A percentile compares a stretch with the other conserved stretches of the same genome.
Conservation (phyloP, 2,888 invertebrate species). For the Itoplectis maculator region DNA sequence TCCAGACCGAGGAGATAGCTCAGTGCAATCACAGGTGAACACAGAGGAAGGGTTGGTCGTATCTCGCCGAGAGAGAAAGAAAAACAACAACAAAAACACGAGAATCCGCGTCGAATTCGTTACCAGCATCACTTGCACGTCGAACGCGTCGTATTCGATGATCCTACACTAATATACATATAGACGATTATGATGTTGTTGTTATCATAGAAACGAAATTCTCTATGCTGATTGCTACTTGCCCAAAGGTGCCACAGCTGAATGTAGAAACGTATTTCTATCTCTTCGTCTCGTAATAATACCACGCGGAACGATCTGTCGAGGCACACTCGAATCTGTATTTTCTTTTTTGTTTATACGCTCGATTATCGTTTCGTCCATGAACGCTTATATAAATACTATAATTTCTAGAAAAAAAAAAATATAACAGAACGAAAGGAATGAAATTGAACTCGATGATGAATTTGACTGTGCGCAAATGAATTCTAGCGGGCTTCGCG, state of each 20-base stretch:
- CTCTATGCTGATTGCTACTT: conserved; percentile 69
- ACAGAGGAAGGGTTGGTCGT: conserved; percentile 52
- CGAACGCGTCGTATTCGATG: conserved; percentile 45
- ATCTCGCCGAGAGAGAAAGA: conserved; percentile 29
- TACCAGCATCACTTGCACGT: conserved; percentile 60
- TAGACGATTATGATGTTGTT: conserved; percentile 54
- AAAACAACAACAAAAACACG: conserved; percentile 10
- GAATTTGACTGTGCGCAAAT: conserved; percentile 61
- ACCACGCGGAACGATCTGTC: conserved; percentile 32
- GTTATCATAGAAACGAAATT: conserved; percentile 52
- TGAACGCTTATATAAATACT: conserved; percentile 60
- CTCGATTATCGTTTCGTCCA: conserved; percentile 58
- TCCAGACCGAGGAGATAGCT: conserved; percentile 73
- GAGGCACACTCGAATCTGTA: conserved; percentile 19
- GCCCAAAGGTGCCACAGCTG: conserved; percentile 71
- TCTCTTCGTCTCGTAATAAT: conserved; percentile 34
- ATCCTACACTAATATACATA: conserved; percentile 49
- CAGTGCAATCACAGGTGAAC: conserved; percentile 80
- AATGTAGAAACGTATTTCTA: conserved; percentile 62
- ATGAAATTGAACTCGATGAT: conserved; percentile 54
- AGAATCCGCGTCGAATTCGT: conserved; percentile 52
- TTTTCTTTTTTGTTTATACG: conserved; percentile 42
- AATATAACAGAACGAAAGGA: conserved; percentile 11
- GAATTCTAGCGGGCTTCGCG: conserved; percentile 47
- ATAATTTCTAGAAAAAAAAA: conserved; percentile 52